Conservation (phyloP, 2,797 vertebrate genomes). For the Petrocephalus schoutedeni region DNA sequence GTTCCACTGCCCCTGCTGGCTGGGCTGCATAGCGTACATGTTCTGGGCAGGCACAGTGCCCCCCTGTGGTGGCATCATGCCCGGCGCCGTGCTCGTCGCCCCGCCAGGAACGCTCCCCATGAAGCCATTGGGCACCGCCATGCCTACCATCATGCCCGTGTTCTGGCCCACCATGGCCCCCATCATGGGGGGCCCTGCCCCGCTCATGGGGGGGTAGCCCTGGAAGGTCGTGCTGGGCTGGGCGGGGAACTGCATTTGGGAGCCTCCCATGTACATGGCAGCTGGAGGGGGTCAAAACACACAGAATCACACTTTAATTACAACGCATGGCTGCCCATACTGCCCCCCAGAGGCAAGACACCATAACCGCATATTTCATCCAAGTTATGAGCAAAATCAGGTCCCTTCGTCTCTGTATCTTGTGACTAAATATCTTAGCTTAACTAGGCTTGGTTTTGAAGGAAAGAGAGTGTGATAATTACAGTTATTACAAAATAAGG, state of each 20-base stretch:
- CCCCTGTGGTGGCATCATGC: conserved; percentile 72
- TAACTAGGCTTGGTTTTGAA: not conserved
- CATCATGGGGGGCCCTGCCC: conserved; percentile 78
- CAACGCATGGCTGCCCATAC: not conserved
- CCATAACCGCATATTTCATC: not conserved
- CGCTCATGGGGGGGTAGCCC: conserved; percentile 79
- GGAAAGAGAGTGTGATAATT: not conserved
- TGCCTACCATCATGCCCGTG: conserved; percentile 80
- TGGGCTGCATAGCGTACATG: conserved; percentile 79
- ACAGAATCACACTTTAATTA: not conserved
- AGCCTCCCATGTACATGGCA: conserved; percentile 84
- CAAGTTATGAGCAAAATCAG: not conserved
- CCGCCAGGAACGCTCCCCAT: conserved; percentile 75
- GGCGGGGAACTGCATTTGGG: conserved; percentile 80
- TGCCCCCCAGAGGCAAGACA: not conserved
- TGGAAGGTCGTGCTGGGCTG: conserved; percentile 77
- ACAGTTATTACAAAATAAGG: not conserved
- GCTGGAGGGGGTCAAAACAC: conserved; percentile 29
- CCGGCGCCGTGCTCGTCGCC: conserved; percentile 81
- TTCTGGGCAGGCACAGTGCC: conserved; percentile 73
- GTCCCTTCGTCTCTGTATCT: not conserved
- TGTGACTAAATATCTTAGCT: not conserved
- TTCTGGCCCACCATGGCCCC: conserved; percentile 82
- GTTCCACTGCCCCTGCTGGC: conserved; percentile 80
- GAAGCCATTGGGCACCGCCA: conserved; percentile 88